These are phyloP conservation scores for Bugula neritina DNA, from an alignment of 2,888 invertebrate genomes.

Conservation along the genomic window DNA sequence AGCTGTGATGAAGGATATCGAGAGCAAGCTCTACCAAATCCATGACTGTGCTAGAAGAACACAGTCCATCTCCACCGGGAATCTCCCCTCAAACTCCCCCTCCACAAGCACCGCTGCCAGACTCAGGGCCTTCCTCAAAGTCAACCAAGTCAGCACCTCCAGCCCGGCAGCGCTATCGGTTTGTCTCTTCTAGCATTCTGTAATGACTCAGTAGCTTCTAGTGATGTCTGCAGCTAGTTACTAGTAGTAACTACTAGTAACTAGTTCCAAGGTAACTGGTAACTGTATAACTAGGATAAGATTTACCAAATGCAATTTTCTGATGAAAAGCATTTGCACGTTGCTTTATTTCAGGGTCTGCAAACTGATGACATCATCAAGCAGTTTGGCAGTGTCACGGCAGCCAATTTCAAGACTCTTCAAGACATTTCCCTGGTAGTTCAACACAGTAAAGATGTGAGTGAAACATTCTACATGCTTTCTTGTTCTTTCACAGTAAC, in stretches of 20 bases:
- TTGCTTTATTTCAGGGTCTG: slow-evolving; percentile 43
- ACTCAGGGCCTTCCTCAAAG: slow-evolving; percentile 61
- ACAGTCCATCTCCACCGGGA: slow-evolving; percentile 28
- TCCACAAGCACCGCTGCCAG: slow-evolving; percentile 32
- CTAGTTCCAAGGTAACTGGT: too few species aligned
- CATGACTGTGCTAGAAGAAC: slow-evolving; percentile 41
- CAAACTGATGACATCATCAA: slow-evolving; percentile 42
- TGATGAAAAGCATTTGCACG: too few species aligned
- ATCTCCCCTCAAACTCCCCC: neutral
- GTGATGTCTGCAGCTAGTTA: too few species aligned
- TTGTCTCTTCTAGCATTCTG: too few species aligned
- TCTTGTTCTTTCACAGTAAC: too few species aligned
- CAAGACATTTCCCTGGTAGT: slow-evolving; percentile 44
- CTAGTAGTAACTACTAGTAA: too few species aligned
- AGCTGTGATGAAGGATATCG: slow-evolving; percentile 74
- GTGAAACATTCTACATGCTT: slow-evolving; percentile 29
- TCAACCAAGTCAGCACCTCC: slow-evolving; percentile 67
- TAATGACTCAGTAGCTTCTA: too few species aligned
- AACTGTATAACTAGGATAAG: too few species aligned
- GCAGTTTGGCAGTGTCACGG: slow-evolving; percentile 46
- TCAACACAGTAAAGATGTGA: slow-evolving; percentile 49
- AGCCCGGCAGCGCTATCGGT: slow-evolving; percentile 68
- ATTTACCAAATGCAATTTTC: too few species aligned
- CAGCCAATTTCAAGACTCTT: slow-evolving; percentile 43
- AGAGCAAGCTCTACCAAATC: slow-evolving; percentile 66